Conservation (phyloP, 2,797 vertebrate genomes). For the Tiaroga cobitis region DNA sequence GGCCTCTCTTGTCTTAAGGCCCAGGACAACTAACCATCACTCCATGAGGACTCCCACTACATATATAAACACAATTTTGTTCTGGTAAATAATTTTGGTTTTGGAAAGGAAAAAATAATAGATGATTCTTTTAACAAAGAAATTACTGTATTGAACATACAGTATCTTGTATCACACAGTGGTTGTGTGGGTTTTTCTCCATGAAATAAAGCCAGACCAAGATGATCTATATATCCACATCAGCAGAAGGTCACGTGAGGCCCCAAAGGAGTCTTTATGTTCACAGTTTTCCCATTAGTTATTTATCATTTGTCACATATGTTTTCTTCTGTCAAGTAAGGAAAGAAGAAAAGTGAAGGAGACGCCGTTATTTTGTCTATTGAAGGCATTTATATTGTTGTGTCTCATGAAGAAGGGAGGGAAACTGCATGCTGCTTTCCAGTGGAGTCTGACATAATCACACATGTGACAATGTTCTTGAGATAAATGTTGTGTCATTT, state of each 20-base stretch:
- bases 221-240: constrained; percentile 48
- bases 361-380: constrained; percentile 20
- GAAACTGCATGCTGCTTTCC: constrained; percentile 9
- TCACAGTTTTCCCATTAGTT: constrained; percentile 22
- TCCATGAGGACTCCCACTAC: not conserved
- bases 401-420: constrained; percentile 10
- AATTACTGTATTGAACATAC: not conserved
- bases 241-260: constrained; percentile 17
- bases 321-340: constrained; percentile 27
- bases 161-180: constrained; percentile 2
- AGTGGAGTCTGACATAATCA: constrained; percentile 29
- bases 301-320: constrained; percentile 30
- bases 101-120: not conserved
- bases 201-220: constrained; percentile 42
- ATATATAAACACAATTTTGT: constrained; percentile 6
- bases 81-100: constrained; percentile 10
- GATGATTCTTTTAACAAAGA: constrained; percentile 19
- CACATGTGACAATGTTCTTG: constrained; percentile 12
- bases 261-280: constrained; percentile 32
- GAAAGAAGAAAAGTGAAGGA: not conserved
- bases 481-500: constrained; percentile 44
- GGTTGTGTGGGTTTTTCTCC: constrained; percentile 20
- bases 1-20: not conserved
- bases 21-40: not conserved
- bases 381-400: constrained; percentile 28